A percentile compares a stretch with the other conserved stretches of the same genome.
Conservation (phyloP, 1,140 invertebrate genomes). For the Tetramorium parvispinum region DNA sequence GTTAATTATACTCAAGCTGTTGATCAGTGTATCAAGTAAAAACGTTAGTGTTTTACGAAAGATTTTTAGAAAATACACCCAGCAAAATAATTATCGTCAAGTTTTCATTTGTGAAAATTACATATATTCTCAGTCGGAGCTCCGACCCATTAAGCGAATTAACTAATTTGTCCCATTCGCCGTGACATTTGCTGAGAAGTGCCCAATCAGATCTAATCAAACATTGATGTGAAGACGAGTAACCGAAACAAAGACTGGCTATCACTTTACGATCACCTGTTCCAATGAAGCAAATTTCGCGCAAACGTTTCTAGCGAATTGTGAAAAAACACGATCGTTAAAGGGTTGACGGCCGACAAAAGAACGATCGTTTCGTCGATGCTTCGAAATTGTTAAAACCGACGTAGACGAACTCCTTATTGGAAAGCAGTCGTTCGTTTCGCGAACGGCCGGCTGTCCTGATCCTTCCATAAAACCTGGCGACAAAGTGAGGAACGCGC, state of each 20-base stretch:
- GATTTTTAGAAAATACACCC: neutral
- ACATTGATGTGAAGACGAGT: constrained; percentile 14
- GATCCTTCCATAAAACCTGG: constrained; percentile 71
- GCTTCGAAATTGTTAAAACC: constrained; percentile 56
- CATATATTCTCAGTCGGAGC: too few species aligned
- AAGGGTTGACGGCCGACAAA: constrained; percentile 25
- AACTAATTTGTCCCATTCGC: constrained; percentile 4
- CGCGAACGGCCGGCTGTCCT: neutral
- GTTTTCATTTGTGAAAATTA: neutral
- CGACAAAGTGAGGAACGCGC: constrained; percentile 74
- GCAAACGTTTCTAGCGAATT: neutral
- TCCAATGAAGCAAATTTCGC: constrained; percentile 49
- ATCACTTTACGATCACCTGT: constrained; percentile 69
- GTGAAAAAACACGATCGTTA: constrained; percentile 54
- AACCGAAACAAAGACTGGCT: constrained; percentile 11
- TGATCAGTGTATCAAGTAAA: neutral
- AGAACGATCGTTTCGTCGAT: constrained; percentile 39
- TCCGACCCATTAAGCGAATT: constrained; percentile 21
- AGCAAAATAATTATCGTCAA: neutral
- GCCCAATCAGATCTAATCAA: constrained; percentile 39
- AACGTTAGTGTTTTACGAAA: too few species aligned
- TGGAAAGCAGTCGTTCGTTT: neutral
- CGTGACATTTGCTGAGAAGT: neutral
- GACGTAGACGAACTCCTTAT: constrained; percentile 64
- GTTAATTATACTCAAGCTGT: neutral